Base-by-base conservation (phyloP, 92 coral and sea anemone genomes). In the Umimayanthus kanabou region DNA sequence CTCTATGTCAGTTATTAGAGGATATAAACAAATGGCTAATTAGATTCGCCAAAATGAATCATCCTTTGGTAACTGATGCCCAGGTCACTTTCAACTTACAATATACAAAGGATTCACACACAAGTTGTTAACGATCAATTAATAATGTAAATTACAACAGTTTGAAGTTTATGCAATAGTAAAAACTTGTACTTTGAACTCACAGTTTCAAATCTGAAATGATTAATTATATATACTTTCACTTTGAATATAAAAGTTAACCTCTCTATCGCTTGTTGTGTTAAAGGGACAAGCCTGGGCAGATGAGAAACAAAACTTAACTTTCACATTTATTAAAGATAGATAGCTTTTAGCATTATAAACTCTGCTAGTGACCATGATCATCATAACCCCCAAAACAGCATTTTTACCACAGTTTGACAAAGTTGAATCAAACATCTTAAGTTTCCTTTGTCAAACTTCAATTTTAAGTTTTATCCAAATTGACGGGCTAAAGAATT, bases 241-340 rank as follows among this genome's bases (percentile, higher is more conserved):
- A 71, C 39, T 71, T 71, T 33, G 58, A 53, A 53, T 15, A 53
- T 53, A 1, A 33, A 9, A 47, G 50, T 47, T 37, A 2, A 6
- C 23, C 11, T 73, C 9, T 2, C 37, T 67, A 67, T 29, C 77
- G 33, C 77, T 29, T 72, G 76, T 22, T 16, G 42, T 20, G 13
- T 33, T 39, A 33, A 73, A 58, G 71, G 2, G 29, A 80, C 85
- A 80, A 33, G 85, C 18, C 85, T 57, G 49, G 71, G 71, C 85
- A 80, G 28, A 58, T 37, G 2, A 80, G 33, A 55, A 49, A 53
- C 67, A 58, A 80, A 80, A 23, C 28, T 29, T 58, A 80, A 29
- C 28, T 55, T 80, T 39, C 47, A 4, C 6, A 4, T 6, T 79
- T 79, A 79, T n/a, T 79, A 20, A 3, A 25, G n/a, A 53, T 80